Base-by-base conservation (phyloP, 2,888 invertebrate genomes). In the Ormyrus rosae region DNA sequence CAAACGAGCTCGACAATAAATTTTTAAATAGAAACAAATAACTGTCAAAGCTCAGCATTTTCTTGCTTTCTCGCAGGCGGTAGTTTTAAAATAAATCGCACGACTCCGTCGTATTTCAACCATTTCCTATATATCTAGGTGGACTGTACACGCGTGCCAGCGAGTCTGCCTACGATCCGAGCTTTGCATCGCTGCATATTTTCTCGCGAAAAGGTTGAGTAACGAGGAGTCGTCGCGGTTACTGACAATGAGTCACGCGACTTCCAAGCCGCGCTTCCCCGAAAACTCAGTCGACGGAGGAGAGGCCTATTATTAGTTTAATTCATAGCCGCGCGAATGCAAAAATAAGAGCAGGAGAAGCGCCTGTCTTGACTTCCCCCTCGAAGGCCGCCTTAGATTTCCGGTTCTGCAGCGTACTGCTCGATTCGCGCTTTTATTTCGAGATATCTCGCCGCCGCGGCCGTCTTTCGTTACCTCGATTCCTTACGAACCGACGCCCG, bases 241-340 rank as follows among this genome's bases (percentile, higher is more conserved):
- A 48, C 61, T 13, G 76, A 19, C 58, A 71, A 71, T 64, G 71
- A 78, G 58, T 71, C 78, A 71, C 50, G 64, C 78, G 50, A 78
- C 56, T 78, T 13, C 76, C 58, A 45, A 67, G 68, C 50, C 63
- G 53, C 70, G 46, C 51, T 58, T 45, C 34, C 58, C 11, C 58
- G 7, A 48, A 13, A 6, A 60, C 19, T 7, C 34, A 34, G 34
- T 13, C 10, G 61, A 5, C 34, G 13, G 61, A 19, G 10, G 8
- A 7, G 55, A 7, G 55, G 34, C 56, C 56, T 78, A 78, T 78
- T 78, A 78, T 78, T 78, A 78, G 78, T 8, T 53, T 56, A 71
- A 78, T 78, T 78, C 71, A 78, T 56, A 76, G 64, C 11, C 19
- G 34, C 19, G 34, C 48, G 78, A 58, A 58, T 56, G 78, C 71